Evolutionary conservation across 2,113 vertebrate genomes (phyloP).

Genomic region (Bubalus kerabau): DNA sequence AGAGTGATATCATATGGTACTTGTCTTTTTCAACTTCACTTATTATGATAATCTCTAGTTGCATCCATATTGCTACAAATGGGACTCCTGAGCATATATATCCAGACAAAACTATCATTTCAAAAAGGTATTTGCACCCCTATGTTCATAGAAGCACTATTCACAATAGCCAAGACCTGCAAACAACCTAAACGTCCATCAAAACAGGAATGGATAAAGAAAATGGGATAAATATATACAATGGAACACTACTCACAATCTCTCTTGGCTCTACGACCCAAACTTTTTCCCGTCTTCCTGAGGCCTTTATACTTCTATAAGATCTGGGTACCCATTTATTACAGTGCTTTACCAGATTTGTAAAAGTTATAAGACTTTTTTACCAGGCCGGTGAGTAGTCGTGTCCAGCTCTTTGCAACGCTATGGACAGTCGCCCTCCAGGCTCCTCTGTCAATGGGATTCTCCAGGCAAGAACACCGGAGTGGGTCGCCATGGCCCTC

Average conservation of each 20-base stretch:
- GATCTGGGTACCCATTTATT: background rate
- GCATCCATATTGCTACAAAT: background rate
- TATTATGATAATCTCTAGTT: background rate
- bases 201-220: background rate
- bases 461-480: background rate
- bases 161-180: background rate
- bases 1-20: background rate
- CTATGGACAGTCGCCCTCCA: background rate
- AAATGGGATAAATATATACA: background rate
- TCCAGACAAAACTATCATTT: background rate
- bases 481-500: background rate
- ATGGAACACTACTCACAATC: background rate
- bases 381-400: background rate
- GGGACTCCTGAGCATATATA: background rate
- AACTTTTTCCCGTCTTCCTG: background rate
- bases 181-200: background rate
- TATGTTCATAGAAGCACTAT: background rate
- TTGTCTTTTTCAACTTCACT: background rate
- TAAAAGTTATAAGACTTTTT: background rate
- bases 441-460: background rate
- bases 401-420: background rate
- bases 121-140: background rate
- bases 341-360: background rate
- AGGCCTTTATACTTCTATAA: background rate
- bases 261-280: background rate